phyloP scores from a whole-genome alignment of 2,797 vertebrate genomes.

The Hydrocynus forskahlii region DNA sequence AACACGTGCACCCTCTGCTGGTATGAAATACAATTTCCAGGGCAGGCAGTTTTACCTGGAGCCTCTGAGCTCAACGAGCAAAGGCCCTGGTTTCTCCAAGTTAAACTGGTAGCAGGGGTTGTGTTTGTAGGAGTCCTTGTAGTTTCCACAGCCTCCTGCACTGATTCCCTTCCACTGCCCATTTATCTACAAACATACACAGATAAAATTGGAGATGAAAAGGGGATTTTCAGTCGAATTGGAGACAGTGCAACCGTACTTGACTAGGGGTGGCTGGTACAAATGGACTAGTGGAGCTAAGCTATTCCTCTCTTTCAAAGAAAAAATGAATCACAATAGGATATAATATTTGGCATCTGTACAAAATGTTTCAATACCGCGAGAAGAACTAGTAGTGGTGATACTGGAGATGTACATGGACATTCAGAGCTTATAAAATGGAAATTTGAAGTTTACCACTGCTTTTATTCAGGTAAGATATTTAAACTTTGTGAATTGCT shows the following conservation, averaged over 20 bases:
- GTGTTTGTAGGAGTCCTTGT: constrained; percentile 91
- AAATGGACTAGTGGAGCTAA: too few species aligned
- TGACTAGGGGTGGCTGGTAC: too few species aligned
- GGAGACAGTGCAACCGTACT: background rate
- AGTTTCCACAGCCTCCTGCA: constrained; percentile 96
- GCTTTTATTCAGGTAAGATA: too few species aligned
- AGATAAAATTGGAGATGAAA: constrained; percentile 13
- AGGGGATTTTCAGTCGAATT: background rate
- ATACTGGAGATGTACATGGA: too few species aligned
- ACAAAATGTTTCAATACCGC: too few species aligned
- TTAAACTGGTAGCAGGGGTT: constrained; percentile 95
- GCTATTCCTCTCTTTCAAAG: too few species aligned
- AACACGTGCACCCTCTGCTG: background rate
- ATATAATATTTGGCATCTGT: too few species aligned
- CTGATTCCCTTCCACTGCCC: constrained; percentile 94
- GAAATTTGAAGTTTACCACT: too few species aligned
- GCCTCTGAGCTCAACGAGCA: constrained; percentile 92
- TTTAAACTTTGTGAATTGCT: too few species aligned
- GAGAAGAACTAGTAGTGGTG: too few species aligned
- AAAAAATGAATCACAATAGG: too few species aligned
- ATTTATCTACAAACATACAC: constrained; percentile 81
- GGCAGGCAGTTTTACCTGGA: constrained; percentile 83
- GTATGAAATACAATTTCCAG: background rate
- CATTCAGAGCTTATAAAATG: too few species aligned
- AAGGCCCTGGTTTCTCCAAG: constrained; percentile 87